phyloP scores from a whole-genome alignment of 2,797 vertebrate genomes.

The Orestias chungarensis region DNA sequence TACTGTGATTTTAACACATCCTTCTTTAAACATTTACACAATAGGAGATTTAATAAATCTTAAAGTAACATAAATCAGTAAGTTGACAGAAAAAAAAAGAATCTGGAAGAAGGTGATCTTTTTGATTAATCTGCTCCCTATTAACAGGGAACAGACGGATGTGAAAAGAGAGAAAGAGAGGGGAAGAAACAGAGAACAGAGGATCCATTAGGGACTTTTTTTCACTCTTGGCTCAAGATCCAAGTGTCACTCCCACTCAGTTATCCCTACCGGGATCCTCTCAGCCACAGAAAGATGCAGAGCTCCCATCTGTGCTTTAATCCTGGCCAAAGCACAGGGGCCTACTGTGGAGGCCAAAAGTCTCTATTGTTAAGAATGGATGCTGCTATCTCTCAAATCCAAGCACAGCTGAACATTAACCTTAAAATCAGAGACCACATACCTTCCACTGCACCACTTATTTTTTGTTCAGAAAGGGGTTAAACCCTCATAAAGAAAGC shows the following conservation, averaged over 20 bases:
- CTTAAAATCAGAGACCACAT: constrained; percentile 3
- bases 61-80: background rate
- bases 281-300: constrained; percentile 59
- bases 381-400: constrained; percentile 18
- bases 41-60: background rate
- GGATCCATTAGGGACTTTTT: constrained; percentile 43
- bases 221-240: constrained; percentile 51
- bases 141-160: constrained; percentile 10
- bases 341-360: constrained; percentile 42
- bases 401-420: constrained; percentile 16
- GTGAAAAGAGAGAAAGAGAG: background rate
- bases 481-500: constrained; percentile 20
- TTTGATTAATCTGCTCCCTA: background rate
- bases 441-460: constrained; percentile 3
- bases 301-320: constrained; percentile 68
- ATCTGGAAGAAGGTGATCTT: background rate
- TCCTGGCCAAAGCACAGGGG: constrained; percentile 59
- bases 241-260: constrained; percentile 47
- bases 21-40: background rate
- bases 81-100: background rate
- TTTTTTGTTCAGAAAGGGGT: constrained; percentile 36
- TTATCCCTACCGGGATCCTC: constrained; percentile 57
- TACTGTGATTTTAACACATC: background rate
- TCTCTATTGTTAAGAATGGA: constrained; percentile 55
- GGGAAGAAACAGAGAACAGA: constrained; percentile 13